Evolutionary conservation across 2,888 invertebrate genomes (phyloP).

Genomic region (Phaedon cochleariae): DNA sequence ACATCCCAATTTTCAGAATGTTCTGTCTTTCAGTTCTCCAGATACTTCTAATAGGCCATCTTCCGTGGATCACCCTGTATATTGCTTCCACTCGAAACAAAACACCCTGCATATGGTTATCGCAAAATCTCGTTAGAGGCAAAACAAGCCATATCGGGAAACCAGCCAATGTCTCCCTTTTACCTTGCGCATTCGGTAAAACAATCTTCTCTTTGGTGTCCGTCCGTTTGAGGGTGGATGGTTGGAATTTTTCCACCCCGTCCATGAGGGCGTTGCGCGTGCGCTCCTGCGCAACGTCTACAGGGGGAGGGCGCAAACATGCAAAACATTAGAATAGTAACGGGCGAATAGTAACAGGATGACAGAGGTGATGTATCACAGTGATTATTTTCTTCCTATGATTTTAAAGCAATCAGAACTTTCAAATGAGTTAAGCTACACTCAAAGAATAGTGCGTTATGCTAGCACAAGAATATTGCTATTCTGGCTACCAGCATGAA

Average conservation of each 20-base stretch:
- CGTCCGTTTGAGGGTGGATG: conserved; percentile 74
- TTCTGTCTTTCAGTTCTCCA: too few species aligned
- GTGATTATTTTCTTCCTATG: too few species aligned
- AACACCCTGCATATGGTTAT: too few species aligned
- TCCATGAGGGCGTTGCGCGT: conserved; percentile 80
- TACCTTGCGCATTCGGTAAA: conserved; percentile 87
- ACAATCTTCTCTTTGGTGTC: conserved; percentile 84
- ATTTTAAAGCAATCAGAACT: too few species aligned
- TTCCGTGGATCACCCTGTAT: not conserved
- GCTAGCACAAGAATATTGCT: too few species aligned
- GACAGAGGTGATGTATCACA: not conserved
- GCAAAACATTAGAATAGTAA: conserved; percentile 7
- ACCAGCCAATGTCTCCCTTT: conserved; percentile 31
- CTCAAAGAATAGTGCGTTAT: too few species aligned
- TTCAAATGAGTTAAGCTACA: too few species aligned
- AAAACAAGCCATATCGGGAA: not conserved
- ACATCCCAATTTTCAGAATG: too few species aligned
- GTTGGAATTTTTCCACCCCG: conserved; percentile 80
- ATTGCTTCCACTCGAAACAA: not conserved
- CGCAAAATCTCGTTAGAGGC: conserved; percentile 17
- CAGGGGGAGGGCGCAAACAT: conserved; percentile 21
- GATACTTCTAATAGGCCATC: too few species aligned
- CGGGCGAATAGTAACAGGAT: not conserved
- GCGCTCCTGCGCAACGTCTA: conserved; percentile 79
- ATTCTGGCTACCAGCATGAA: too few species aligned